A percentile compares a stretch with the other conserved stretches of the same genome.
Conservation (phyloP, 2,888 invertebrate genomes). For the Pterostichus madidus region DNA sequence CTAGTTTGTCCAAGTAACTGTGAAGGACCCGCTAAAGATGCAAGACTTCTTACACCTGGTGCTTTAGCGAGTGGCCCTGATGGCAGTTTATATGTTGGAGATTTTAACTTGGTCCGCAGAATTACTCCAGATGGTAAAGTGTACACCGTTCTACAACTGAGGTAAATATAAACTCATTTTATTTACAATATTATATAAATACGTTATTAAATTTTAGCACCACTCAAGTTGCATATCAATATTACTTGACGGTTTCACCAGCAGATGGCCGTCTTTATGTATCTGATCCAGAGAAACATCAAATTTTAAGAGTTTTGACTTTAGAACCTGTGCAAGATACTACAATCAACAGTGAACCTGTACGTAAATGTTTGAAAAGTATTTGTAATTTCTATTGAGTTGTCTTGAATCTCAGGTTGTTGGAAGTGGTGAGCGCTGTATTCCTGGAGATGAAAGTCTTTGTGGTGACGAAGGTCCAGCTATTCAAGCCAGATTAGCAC, state of each 20-base stretch:
- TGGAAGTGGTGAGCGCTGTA: slow-evolving; percentile 95
- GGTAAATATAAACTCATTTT: slow-evolving; percentile 77
- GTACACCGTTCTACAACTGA: slow-evolving; percentile 92
- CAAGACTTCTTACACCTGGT: slow-evolving; percentile 93
- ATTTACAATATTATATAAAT: too few species aligned
- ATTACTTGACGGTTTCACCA: slow-evolving; percentile 97
- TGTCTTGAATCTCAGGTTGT: slow-evolving; percentile 79
- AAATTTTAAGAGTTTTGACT: slow-evolving; percentile 88
- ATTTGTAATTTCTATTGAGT: slow-evolving; percentile 5
- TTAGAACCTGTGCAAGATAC: slow-evolving; percentile 91
- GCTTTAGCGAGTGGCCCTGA: slow-evolving; percentile 97
- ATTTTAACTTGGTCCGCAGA: slow-evolving; percentile 95
- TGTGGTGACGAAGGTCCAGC: slow-evolving; percentile 98
- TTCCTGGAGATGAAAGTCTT: slow-evolving; percentile 94
- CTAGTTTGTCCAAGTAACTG: slow-evolving; percentile 93
- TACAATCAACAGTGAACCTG: slow-evolving; percentile 89
- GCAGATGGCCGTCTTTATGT: slow-evolving; percentile 97
- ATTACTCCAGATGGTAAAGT: slow-evolving; percentile 94
- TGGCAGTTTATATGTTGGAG: slow-evolving; percentile 97
- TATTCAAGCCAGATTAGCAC: slow-evolving; percentile 92
- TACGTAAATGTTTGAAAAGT: slow-evolving; percentile 69
- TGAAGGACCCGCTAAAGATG: slow-evolving; percentile 91
- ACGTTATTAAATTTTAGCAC: slow-evolving; percentile 81
- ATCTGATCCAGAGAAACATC: slow-evolving; percentile 96
- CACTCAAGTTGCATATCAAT: slow-evolving; percentile 97